Evolutionary conservation across 2,888 invertebrate species (phyloP).

Genomic region (Stenotaenia linearis): DNA sequence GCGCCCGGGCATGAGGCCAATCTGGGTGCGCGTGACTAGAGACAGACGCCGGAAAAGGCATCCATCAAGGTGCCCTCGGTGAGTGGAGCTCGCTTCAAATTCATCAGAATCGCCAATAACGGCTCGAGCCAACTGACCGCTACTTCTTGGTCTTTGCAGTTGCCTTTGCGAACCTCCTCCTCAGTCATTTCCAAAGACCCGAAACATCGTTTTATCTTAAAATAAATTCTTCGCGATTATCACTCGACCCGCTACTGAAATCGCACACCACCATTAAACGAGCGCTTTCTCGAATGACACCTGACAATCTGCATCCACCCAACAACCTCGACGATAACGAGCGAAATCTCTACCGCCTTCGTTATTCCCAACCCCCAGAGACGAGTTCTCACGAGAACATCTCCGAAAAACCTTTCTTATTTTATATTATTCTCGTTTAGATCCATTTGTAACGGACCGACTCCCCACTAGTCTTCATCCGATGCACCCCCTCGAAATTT

Average conservation of each 20-base stretch:
- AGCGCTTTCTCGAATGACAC: slow-evolving; percentile 23
- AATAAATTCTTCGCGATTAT: too few species aligned
- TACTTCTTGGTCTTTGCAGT: background rate
- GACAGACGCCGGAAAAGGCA: slow-evolving; percentile 2
- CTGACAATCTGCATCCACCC: slow-evolving; percentile 5
- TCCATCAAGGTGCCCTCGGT: background rate
- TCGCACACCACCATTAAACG: background rate
- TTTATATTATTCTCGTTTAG: background rate
- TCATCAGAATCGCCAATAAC: slow-evolving; percentile 24
- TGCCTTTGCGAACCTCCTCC: too few species aligned
- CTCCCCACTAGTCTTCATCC: background rate
- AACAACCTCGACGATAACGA: slow-evolving; percentile 11
- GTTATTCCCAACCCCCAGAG: background rate
- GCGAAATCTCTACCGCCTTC: background rate
- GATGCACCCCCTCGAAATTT: slow-evolving; percentile 19
- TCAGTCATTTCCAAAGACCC: background rate
- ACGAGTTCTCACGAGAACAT: background rate
- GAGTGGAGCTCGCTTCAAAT: background rate
- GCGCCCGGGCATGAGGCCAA: slow-evolving; percentile 26
- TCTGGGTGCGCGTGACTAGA: slow-evolving; percentile 26
- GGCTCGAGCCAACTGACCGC: slow-evolving; percentile 1
- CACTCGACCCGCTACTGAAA: too few species aligned
- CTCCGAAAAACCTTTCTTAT: background rate
- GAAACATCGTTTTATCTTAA: too few species aligned
- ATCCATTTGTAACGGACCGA: background rate